Base-by-base conservation (phyloP, 2,888 invertebrate species). In the Yponomeuta evonymella region DNA sequence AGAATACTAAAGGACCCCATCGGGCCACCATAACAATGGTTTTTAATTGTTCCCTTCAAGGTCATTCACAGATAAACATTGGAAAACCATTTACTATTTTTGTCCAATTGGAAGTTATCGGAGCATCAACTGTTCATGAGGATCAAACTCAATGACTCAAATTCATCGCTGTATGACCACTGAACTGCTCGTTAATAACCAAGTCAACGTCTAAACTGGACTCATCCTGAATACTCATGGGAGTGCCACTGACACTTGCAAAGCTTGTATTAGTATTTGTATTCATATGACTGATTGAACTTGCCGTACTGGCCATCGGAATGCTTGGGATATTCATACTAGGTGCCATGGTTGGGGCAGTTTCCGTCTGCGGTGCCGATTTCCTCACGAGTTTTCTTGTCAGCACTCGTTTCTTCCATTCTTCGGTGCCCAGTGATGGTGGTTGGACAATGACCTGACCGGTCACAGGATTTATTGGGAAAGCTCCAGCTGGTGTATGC, bases 401-500 rank as follows among this genome's bases (percentile, higher is more conserved):
- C 71, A 84, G 72, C 74, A 86, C 79, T 48, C 79, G 77, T 63
- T 79, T 80, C 71, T 83, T 87, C 85, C 86, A 87, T 71, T 87
- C 84, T n/a, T 75, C 72, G 9, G 79, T 79, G 72, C 81, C 79
- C 58, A 81, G 78, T 0, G 80, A 78, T 48, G 83, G 79, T 9
- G 80, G 78, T 43, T 78, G 78, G 0, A 82, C 74, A 2, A 85
- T 76, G 8, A 80, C 73, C 72, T 78, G 76, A 29, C 79, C 79
- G 0, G 88, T 86, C 0, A 74, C 74, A 0, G 86, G 85, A 71
- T 87, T 82, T 12, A 87, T 80, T 0, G 87, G 87, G 67, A 81
- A 86, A 0, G 83, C 75, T 1, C 86, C 87, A 1, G 87, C 88
- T 0, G 91, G 90, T 0, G 93, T 85, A 11, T 78, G 82, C 73